Evolutionary conservation across 2,888 invertebrate genomes (phyloP).

Genomic region (Tricholauxania praeusta): DNA sequence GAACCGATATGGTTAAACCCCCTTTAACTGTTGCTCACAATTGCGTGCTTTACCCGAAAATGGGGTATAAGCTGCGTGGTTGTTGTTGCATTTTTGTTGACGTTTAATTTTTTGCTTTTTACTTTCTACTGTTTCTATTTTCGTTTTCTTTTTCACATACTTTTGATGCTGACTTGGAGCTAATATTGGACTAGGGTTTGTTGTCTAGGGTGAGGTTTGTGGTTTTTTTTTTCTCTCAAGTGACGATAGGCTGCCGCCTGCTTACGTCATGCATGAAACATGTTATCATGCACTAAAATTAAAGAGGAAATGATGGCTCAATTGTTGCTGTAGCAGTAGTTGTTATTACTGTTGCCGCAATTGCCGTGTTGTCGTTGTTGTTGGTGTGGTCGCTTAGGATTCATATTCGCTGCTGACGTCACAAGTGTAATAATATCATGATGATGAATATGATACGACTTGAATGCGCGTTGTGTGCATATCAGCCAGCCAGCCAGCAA

Average conservation of each 20-base stretch:
- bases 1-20: not conserved
- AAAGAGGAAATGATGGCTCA: slow-evolving; percentile 11
- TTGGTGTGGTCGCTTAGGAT: not conserved
- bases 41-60: not conserved
- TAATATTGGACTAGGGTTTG: no score
- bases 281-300: slow-evolving; percentile 34
- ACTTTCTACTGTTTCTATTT: no score
- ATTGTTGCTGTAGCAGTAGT: slow-evolving; percentile 4
- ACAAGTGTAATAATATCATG: slow-evolving; percentile 24
- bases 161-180: no score
- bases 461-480: not conserved
- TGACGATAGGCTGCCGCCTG: slow-evolving; percentile 37
- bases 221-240: slow-evolving; percentile 12
- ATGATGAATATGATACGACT: not conserved
- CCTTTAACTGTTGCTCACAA: slow-evolving; percentile 13
- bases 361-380: not conserved
- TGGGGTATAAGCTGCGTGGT: not conserved
- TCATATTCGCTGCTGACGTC: slow-evolving; percentile 41
- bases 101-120: no score
- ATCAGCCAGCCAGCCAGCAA: not conserved
- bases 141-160: no score
- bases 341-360: slow-evolving; percentile 22
- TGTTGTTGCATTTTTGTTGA: no score
- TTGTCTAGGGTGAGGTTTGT: no score
- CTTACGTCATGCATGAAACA: slow-evolving; percentile 42